Conservation (phyloP, 2,888 invertebrate species). For the Trissolcus japonicus region DNA sequence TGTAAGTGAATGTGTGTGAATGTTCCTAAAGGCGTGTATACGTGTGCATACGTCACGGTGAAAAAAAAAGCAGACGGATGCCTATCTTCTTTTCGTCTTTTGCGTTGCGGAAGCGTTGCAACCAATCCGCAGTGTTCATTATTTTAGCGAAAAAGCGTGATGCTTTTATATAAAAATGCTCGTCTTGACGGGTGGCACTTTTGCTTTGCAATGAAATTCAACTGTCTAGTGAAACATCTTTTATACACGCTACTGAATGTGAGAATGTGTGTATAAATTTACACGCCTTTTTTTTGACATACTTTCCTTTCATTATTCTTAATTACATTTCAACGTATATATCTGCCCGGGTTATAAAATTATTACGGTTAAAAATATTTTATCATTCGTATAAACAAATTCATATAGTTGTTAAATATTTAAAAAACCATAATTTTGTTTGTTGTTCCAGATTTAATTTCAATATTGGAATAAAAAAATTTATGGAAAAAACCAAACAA, state of each 20-base stretch:
- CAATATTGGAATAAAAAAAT: too few species aligned
- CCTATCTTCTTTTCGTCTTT: constrained; percentile 56
- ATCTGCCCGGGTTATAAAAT: not conserved
- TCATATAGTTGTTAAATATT: too few species aligned
- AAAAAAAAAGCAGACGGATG: constrained; percentile 43
- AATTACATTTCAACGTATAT: constrained; percentile 10
- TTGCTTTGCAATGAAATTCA: constrained; percentile 59
- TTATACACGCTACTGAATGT: constrained; percentile 14
- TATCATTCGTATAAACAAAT: too few species aligned
- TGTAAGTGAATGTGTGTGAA: constrained; percentile 26
- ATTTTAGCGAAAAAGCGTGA: constrained; percentile 63
- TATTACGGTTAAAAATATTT: too few species aligned
- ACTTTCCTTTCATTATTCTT: constrained; percentile 27
- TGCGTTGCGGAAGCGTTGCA: constrained; percentile 57
- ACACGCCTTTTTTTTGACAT: constrained; percentile 29
- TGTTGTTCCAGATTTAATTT: too few species aligned
- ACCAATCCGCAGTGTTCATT: constrained; percentile 66
- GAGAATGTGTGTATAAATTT: constrained; percentile 16
- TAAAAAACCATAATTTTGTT: too few species aligned
- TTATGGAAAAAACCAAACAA: too few species aligned
- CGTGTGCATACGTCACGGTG: constrained; percentile 37
- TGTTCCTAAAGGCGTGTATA: not conserved
- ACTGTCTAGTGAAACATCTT: constrained; percentile 38
- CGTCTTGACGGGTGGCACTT: constrained; percentile 49
- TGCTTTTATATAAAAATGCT: constrained; percentile 62